These are phyloP conservation scores for Melanotaenia parkinsoni DNA, from an alignment of 2,797 vertebrate species.

Conservation along the genomic window DNA sequence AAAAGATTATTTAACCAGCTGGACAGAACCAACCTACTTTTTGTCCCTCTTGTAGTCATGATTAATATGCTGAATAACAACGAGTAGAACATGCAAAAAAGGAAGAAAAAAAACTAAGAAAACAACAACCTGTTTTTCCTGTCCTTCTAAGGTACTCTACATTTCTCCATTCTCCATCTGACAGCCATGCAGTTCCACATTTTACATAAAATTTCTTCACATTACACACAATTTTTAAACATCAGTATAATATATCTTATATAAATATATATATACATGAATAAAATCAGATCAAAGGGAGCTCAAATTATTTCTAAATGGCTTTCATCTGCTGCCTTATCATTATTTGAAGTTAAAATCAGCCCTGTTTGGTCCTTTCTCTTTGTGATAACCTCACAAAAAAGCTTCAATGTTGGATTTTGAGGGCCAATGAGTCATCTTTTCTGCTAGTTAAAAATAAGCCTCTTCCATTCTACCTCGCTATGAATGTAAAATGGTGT, in stretches of 20 bases:
- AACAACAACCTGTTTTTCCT: not conserved
- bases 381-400: constrained; percentile 37
- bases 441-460: constrained; percentile 54
- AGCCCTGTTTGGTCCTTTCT: constrained; percentile 40
- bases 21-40: not conserved
- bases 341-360: constrained; percentile 51
- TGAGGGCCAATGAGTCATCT: constrained; percentile 50
- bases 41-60: not conserved
- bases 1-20: too few relatives aligned
- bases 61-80: constrained; percentile 5
- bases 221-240: constrained; percentile 34
- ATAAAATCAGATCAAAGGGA: constrained; percentile 62
- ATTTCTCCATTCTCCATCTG: constrained; percentile 31
- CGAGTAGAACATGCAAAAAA: not conserved
- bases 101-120: not conserved
- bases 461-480: constrained; percentile 17
- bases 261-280: constrained; percentile 4
- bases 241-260: constrained; percentile 29
- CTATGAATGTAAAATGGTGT: not conserved
- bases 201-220: constrained; percentile 29
- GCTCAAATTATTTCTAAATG: constrained; percentile 61
- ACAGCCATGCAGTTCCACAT: constrained; percentile 15
- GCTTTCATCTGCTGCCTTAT: constrained; percentile 56
- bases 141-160: not conserved
- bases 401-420: constrained; percentile 39